Evolutionary conservation across 2,113 vertebrate genomes (phyloP).

Genomic region (Leucopternis melanops): DNA sequence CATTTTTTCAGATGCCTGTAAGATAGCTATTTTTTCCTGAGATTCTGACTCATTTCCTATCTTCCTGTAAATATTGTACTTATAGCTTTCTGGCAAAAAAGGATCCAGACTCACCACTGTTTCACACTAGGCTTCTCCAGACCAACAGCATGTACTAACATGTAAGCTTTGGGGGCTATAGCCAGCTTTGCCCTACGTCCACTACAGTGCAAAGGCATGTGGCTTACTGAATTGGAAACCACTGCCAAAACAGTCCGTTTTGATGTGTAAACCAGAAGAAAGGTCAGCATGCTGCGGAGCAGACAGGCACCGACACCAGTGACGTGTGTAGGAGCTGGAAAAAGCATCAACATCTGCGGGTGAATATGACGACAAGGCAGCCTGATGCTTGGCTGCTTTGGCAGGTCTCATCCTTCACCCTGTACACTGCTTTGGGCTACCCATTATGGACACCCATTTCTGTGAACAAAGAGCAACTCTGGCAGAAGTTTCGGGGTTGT

Average conservation of each 20-base stretch:
- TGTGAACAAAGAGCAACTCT: not conserved
- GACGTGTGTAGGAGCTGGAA: constrained; percentile 32
- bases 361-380: not conserved
- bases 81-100: not conserved
- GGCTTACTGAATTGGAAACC: not conserved
- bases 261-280: constrained; percentile 32
- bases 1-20: too few species aligned
- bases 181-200: not conserved
- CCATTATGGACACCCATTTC: not conserved
- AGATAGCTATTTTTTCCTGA: too few species aligned
- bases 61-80: too few species aligned
- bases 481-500: not conserved
- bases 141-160: not conserved
- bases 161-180: not conserved
- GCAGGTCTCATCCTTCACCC: not conserved
- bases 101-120: not conserved
- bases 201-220: not conserved
- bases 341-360: not conserved
- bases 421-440: not conserved
- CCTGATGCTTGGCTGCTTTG: not conserved
- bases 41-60: too few species aligned
- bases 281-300: not conserved
- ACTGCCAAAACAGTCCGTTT: not conserved
- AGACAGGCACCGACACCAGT: not conserved
- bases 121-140: not conserved